Evolutionary conservation across 1,140 invertebrate species (phyloP).

Genomic region (Rhagoletis pomonella): DNA sequence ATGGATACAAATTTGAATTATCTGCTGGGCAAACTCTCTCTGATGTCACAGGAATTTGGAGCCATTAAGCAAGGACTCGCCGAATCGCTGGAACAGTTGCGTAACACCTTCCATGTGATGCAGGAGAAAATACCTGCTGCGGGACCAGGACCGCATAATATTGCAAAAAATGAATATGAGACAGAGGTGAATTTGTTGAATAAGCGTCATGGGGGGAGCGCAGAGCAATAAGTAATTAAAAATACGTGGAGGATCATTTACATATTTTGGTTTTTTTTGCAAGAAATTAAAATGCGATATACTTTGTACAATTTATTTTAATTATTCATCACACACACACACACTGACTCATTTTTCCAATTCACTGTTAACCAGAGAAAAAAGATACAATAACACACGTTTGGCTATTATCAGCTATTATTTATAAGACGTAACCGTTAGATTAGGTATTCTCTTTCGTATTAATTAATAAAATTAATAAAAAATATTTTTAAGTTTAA

Average conservation of each 20-base stretch:
- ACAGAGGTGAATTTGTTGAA: conserved; percentile 57
- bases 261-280: background rate
- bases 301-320: conserved; percentile 64
- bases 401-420: conserved; percentile 62
- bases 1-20: conserved; percentile 91
- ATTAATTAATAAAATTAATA: conserved; percentile 15
- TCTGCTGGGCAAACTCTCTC: conserved; percentile 84
- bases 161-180: conserved; percentile 58
- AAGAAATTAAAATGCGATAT: conserved; percentile 47
- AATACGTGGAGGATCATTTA: conserved; percentile 62
- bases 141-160: conserved; percentile 55
- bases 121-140: conserved; percentile 77
- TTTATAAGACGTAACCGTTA: conserved; percentile 43
- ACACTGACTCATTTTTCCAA: background rate
- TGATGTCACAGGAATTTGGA: conserved; percentile 91
- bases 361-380: background rate
- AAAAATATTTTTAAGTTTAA: conserved; percentile 48
- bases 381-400: conserved; percentile 60
- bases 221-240: conserved; percentile 60
- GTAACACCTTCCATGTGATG: conserved; percentile 80
- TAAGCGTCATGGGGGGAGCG: conserved; percentile 53
- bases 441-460: conserved; percentile 47
- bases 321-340: conserved; percentile 45
- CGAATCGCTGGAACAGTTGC: conserved; percentile 82
- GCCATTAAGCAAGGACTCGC: conserved; percentile 86